Evolutionary conservation across 2,797 vertebrate genomes (phyloP).

Genomic region (Martes flavigula): DNA sequence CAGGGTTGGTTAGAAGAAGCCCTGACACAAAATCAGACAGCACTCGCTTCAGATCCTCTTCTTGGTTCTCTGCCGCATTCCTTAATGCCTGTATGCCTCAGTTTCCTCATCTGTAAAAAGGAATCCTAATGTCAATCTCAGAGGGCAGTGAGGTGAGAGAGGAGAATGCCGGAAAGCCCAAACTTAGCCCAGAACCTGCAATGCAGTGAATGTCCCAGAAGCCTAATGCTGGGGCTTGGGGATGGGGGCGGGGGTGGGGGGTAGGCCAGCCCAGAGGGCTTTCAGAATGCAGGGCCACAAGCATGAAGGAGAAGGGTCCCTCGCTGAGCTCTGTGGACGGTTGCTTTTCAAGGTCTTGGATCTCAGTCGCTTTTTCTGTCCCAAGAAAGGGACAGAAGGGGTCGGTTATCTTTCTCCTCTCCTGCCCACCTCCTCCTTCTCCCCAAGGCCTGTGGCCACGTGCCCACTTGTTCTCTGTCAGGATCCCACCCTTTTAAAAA

Average conservation of each 20-base stretch:
- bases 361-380: neutral
- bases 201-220: neutral
- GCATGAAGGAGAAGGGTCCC: neutral
- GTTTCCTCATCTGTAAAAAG: neutral
- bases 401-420: neutral
- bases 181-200: neutral
- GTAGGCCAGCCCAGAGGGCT: neutral
- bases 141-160: neutral
- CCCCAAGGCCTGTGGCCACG: neutral
- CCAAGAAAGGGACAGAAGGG: neutral
- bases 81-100: neutral
- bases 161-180: neutral
- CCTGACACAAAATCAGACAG: neutral
- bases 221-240: neutral
- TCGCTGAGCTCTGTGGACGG: neutral
- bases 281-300: neutral
- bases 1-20: neutral
- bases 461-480: neutral
- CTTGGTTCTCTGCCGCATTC: neutral
- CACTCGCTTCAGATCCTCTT: neutral
- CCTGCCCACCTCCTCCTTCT: neutral
- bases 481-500: constrained; percentile 48
- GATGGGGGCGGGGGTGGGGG: neutral
- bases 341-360: neutral
- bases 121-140: neutral